phyloP scores from a whole-genome alignment of 1,140 invertebrate genomes.

The Yoshiicerus persimilis region DNA sequence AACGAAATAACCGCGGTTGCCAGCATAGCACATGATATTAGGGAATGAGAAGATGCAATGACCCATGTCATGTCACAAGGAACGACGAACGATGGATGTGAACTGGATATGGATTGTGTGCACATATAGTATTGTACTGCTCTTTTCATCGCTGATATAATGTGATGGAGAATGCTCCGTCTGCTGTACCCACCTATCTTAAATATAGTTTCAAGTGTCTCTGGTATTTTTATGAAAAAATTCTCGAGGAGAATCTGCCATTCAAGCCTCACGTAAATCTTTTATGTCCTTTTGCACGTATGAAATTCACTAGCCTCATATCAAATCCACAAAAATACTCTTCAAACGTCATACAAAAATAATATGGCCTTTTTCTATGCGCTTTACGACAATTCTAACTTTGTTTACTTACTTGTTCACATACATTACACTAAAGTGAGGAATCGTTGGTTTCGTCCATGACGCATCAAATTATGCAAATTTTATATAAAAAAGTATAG shows the following conservation, averaged over 20 bases:
- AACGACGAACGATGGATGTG: neutral
- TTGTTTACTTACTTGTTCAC: neutral
- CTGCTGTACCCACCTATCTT: neutral
- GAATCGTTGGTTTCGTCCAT: neutral
- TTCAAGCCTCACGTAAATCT: conserved; percentile 35
- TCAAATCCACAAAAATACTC: neutral
- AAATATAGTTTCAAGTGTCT: neutral
- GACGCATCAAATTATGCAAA: neutral
- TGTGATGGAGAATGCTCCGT: neutral
- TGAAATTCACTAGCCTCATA: neutral
- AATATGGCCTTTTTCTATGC: neutral
- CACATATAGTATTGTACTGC: neutral
- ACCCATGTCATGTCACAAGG: conserved; percentile 23
- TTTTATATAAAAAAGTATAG: neutral
- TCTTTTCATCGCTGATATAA: neutral
- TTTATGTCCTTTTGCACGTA: conserved; percentile 24
- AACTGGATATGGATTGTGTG: neutral
- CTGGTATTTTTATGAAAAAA: conserved; percentile 31
- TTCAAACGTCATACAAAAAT: neutral
- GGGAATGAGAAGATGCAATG: conserved; percentile 13
- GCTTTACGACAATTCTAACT: neutral
- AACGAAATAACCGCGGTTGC: neutral
- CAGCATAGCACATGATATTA: neutral
- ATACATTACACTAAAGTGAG: neutral
- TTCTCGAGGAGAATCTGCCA: conserved; percentile 32